Percentiles rank a stretch among this genome's conserved stretches.
phyloP scores from a whole-genome alignment of 2,113 vertebrate species.

The Scalopus aquaticus region DNA sequence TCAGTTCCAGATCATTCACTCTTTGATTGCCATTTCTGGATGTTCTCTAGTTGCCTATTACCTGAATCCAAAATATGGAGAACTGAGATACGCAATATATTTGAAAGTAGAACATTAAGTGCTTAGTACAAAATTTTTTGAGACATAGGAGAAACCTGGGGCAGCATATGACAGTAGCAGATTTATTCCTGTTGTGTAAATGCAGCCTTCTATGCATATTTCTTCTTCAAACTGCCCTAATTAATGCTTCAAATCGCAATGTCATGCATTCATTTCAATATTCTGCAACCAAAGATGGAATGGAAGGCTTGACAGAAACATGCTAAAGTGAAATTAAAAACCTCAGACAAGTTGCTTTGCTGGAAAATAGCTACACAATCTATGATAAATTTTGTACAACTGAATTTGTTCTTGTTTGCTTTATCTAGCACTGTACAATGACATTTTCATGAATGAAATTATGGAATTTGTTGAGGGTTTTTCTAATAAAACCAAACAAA shows the following conservation, averaged over 20 bases:
- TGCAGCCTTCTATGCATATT: not conserved
- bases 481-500: not conserved
- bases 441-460: not conserved
- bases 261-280: not conserved
- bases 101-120: not conserved
- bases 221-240: not conserved
- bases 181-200: not conserved
- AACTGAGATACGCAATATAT: not conserved
- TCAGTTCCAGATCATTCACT: not conserved
- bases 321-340: constrained; percentile 1
- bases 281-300: not conserved
- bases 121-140: not conserved
- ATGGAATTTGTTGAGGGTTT: not conserved
- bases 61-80: not conserved
- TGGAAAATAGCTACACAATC: not conserved
- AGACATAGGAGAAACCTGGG: not conserved
- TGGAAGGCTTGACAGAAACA: not conserved
- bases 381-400: not conserved
- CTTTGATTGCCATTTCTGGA: not conserved
- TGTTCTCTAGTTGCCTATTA: not conserved
- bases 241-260: not conserved
- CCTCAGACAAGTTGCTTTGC: not conserved
- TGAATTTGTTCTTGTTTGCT: not conserved
- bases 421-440: not conserved
- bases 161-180: not conserved